Evolutionary conservation across 30 jellyfish, hydroid and myxozoan genomes (phyloP), one percentile per base, ranked within the genome.

Genomic region (Mastigias papua): DNA sequence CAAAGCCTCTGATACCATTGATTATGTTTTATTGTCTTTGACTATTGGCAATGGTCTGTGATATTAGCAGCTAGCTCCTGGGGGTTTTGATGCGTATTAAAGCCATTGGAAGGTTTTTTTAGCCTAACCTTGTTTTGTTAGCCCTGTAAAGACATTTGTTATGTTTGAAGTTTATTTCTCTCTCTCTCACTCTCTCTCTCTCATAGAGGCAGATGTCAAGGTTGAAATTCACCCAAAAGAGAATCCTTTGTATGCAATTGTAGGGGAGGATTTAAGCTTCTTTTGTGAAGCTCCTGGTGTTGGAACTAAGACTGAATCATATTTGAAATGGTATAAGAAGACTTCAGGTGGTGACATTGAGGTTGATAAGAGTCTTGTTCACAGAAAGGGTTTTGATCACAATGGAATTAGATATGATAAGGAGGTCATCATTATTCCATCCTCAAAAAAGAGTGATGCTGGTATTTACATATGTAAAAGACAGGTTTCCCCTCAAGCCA

Each of bases 381-480:
- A 2, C 22, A 34, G 68, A 17, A 80, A 83, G 1, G 92, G 86
- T 4, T 51, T 19, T 25, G 4, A 0, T 46, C 35, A 7, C 42
- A 71, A 71, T 29, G 81, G 87, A 0, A 7, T 19, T 11, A 17
- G 46, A 33, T 49, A 30, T 51, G 92, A 73, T 73, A 69, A 48
- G 51, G 86, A 60, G 5, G 28, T 11, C 17, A 76, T 83, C 33
- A 34, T 4, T 7, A 34, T 83, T 30, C 33, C 34, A n/a, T 32
- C 57, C 19, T 76, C 46, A 25, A 30, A 48, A 72, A 83, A 83
- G 63, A 57, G 80, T 54, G 86, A 66, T 20, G 69, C 86, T 50
- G 92, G 92, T 16, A 71, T 67, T 4, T 83, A 83, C 72, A 62
- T 71, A 21, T 83, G 92, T 28, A 34, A 49, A 34, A 33, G 92